Percentiles rank a stretch among this genome's conserved stretches.
These are phyloP conservation scores for Clivina fossor DNA, from an alignment of 2,888 invertebrate genomes.

Conservation along the genomic window DNA sequence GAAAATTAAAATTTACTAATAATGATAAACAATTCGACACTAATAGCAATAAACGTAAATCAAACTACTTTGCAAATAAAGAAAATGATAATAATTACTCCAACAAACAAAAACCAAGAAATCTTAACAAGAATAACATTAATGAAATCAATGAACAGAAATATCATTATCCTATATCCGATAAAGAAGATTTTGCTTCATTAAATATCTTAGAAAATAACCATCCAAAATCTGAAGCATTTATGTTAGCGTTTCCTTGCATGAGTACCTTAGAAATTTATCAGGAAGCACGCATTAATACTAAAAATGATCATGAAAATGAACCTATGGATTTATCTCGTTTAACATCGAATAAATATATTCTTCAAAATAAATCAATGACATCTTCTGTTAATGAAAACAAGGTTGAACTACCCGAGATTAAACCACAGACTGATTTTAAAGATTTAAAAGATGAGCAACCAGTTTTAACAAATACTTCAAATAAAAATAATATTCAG, in stretches of 20 bases:
- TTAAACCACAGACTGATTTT: constrained; percentile 51
- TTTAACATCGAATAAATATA: constrained; percentile 58
- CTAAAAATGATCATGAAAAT: constrained; percentile 41
- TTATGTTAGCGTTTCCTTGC: constrained; percentile 70
- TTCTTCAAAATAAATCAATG: constrained; percentile 70
- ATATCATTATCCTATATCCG: constrained; percentile 65
- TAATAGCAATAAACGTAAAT: constrained; percentile 50
- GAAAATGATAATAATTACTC: constrained; percentile 43
- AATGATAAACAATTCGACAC: constrained; percentile 51
- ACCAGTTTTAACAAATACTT: constrained; percentile 78
- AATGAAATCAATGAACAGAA: constrained; percentile 43
- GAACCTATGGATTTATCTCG: constrained; percentile 46
- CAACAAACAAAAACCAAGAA: constrained; percentile 43
- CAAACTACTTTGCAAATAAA: constrained; percentile 46
- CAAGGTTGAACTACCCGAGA: constrained; percentile 6
- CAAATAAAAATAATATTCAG: constrained; percentile 66
- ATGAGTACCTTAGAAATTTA: constrained; percentile 69
- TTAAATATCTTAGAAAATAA: constrained; percentile 61
- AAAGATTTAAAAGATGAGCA: constrained; percentile 83
- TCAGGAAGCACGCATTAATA: constrained; percentile 56
- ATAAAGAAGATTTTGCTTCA: constrained; percentile 62
- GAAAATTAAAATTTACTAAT: constrained; percentile 52
- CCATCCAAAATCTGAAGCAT: constrained; percentile 68
- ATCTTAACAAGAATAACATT: constrained; percentile 42
- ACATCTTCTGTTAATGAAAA: constrained; percentile 38